phyloP scores from a whole-genome alignment of 2,113 vertebrate genomes.

The Orientallactaga bullata region DNA sequence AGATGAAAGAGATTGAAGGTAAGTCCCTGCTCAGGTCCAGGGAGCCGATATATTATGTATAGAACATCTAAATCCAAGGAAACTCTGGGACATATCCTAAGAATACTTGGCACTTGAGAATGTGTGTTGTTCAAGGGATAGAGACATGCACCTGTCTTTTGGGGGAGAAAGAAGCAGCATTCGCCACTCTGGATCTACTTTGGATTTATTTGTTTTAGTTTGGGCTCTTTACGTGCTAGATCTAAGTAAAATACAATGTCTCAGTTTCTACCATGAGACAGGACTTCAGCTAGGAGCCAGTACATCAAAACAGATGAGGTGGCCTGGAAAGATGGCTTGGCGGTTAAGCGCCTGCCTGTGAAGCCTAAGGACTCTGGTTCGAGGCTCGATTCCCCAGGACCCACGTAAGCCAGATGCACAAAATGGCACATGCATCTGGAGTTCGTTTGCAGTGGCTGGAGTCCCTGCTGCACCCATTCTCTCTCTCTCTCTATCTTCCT shows the following conservation, averaged over 20 bases:
- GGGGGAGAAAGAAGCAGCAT: neutral
- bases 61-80: neutral
- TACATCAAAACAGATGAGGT: neutral
- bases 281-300: neutral
- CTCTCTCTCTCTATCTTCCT: too few relatives aligned
- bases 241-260: conserved; percentile 22
- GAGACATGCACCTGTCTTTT: neutral
- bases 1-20: neutral
- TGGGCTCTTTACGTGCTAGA: neutral
- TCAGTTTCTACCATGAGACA: neutral
- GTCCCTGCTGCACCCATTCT: too few relatives aligned
- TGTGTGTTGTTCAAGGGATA: neutral
- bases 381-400: too few relatives aligned
- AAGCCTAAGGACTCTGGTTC: too few relatives aligned
- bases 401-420: too few relatives aligned
- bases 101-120: neutral
- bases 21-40: neutral
- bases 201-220: conserved; percentile 2
- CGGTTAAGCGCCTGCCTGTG: too few relatives aligned
- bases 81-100: neutral
- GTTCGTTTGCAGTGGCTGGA: too few relatives aligned
- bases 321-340: too few relatives aligned
- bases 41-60: neutral
- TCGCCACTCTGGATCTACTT: neutral
- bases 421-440: too few relatives aligned